Evolutionary conservation across 2,797 vertebrate species (phyloP), one percentile per base, ranked within the genome.

Genomic region (Apogon talboti): DNA sequence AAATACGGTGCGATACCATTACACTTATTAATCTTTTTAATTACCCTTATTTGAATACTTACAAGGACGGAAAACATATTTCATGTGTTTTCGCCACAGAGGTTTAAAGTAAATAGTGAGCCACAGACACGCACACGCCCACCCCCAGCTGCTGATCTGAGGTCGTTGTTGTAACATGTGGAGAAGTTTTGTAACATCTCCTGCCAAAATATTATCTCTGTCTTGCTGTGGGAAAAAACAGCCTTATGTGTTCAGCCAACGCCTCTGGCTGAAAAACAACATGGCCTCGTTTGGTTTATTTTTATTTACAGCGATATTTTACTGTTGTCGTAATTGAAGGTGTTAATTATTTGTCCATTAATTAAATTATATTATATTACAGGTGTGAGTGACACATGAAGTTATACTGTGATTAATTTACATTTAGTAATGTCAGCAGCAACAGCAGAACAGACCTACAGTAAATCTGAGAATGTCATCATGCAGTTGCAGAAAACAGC

Each of bases 141-240:
- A 70, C 43, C 59, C 79, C 78, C 74, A 72, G 71, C 81, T 90
- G 79, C 76, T 77, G 69, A 73, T 82, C 38, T 76, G 46, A 68
- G 76, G 82, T 71, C 75, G 54, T 79, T 92, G 91, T 91, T 87
- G 72, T 55, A 86, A 92, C 91, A 84, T 84, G 91, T 79, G 77
- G 56, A 84, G 80, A 67, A 41, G 71, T 64, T 79, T 71, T 83
- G 81, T 84, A 76, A 84, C 64, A 83, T 90, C 76, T 80, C 65
- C 49, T 85, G 85, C 82, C 87, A 90, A 87, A 83, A 48, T 62
- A 69, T 84, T 66, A 61, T 82, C 58, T 60, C 52, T 73, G 14
- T 50, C 37, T 41, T 81, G 64, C 66, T 55, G 66, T 75, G 62
- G 63, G 78, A 63, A 61, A 28, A 77, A 81, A 49, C 51, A 71